Base-by-base conservation (phyloP, 2,797 vertebrate species). In the Gouania willdenowi region DNA sequence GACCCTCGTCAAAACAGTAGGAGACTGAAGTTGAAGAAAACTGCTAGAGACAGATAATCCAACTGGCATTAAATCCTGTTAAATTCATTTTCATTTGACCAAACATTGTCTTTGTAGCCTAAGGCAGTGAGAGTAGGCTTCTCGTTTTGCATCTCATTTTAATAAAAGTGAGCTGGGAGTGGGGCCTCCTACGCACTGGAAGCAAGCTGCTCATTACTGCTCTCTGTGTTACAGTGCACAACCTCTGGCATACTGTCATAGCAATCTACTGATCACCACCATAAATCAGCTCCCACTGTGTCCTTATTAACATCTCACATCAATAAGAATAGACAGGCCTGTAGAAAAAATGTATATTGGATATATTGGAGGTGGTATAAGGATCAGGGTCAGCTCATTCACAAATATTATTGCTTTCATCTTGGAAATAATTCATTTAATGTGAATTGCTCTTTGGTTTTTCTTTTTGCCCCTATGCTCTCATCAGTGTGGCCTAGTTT, bases 31-130 rank as follows among this genome's bases (percentile, higher is more conserved):
- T n/a, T n/a, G n/a, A n/a, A n/a, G n/a, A n/a, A n/a, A n/a, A n/a
- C n/a, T n/a, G 13, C 13, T 14, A 45, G 25, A 51, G 42, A 58
- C 40, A 41, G n/a, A 32, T 39, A 41, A 34, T 68, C 61, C 46
- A 59, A 72, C 64, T 74, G 16, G 7, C 35, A 85, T 83, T 81
- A 73, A 33, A 72, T 71, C 43, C 45, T 65, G 50, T 84, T 82
- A 79, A 69, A 77, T 74, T 81, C 11, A 79, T 75, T 82, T 77
- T 78, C 64, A 20, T 82, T 42, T 72, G 79, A 81, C 70, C 73
- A 77, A 69, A 75, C 79, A 71, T 75, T 48, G 38, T 47, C 47
- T 44, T 42, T 15, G 5, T 58, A 57, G 46, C 67, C 42, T 4
- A 10, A 31, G 58, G 74, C 44, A 3, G 6, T 41, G 33, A 51